These are phyloP conservation scores for Cochlearius cochlearius DNA, from an alignment of 2,113 vertebrate genomes.

Conservation along the genomic window DNA sequence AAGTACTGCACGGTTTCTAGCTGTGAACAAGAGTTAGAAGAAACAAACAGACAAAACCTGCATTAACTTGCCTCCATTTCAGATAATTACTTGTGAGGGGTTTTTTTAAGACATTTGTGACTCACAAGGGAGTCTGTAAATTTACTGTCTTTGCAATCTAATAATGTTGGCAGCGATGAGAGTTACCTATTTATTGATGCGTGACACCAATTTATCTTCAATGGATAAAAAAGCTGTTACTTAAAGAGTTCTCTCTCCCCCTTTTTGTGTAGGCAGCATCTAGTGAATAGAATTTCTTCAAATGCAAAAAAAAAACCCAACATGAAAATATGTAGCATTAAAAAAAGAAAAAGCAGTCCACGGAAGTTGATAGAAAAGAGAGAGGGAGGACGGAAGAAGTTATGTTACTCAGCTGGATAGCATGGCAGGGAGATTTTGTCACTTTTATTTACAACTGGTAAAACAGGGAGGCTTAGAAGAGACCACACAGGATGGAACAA, in stretches of 20 bases:
- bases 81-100: conserved; percentile 61
- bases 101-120: conserved; percentile 52
- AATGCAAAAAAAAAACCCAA: neutral
- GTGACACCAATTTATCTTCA: conserved; percentile 51
- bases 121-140: conserved; percentile 59
- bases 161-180: conserved; percentile 52
- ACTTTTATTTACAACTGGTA: neutral
- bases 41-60: neutral
- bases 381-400: neutral
- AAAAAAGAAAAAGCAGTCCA: neutral
- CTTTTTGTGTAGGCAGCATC: neutral
- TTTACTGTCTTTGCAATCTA: conserved; percentile 65
- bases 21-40: neutral
- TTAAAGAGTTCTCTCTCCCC: conserved; percentile 11
- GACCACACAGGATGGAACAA: neutral
- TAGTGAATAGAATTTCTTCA: neutral
- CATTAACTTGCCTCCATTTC: conserved; percentile 49
- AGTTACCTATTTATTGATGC: conserved; percentile 65
- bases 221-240: conserved; percentile 25
- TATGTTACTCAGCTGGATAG: neutral
- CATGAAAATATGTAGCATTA: too few relatives aligned
- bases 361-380: neutral
- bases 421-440: neutral
- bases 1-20: neutral
- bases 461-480: neutral